These are phyloP conservation scores for Hypanus sabinus DNA, from an alignment of 2,113 vertebrate genomes.

Conservation along the genomic window DNA sequence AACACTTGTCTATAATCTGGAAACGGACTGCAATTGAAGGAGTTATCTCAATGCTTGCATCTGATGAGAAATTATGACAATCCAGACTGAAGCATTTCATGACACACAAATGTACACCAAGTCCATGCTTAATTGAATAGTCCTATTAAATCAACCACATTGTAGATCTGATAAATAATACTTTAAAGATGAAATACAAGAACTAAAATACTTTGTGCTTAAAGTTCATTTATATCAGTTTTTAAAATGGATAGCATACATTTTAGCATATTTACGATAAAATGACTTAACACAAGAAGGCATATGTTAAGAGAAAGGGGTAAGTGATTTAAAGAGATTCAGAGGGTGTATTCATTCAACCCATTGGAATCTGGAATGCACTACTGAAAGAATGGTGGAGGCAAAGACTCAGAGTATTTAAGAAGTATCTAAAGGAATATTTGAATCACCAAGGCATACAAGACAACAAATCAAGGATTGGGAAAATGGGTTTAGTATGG, in stretches of 20 bases:
- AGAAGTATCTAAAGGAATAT: too few species aligned
- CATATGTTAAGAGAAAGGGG: too few species aligned
- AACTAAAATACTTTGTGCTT: background rate
- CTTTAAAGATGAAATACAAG: slow-evolving; percentile 53
- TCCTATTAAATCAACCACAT: slow-evolving; percentile 53
- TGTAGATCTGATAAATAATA: slow-evolving; percentile 62
- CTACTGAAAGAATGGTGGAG: too few species aligned
- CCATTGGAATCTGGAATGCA: too few species aligned
- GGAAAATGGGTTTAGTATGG: too few species aligned
- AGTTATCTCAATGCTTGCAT: slow-evolving; percentile 78
- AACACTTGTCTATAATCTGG: slow-evolving; percentile 61
- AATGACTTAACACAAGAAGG: background rate
- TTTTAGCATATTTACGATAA: slow-evolving; percentile 7
- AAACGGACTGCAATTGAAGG: slow-evolving; percentile 80
- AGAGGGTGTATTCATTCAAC: background rate
- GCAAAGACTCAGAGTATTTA: too few species aligned
- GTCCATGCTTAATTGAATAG: slow-evolving; percentile 75
- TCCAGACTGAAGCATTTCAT: slow-evolving; percentile 77
- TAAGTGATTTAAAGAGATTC: too few species aligned
- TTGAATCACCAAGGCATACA: too few species aligned
- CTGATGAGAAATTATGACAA: slow-evolving; percentile 88
- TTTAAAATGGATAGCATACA: background rate
- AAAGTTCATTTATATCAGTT: slow-evolving; percentile 62
- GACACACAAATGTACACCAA: slow-evolving; percentile 69
- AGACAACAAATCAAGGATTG: too few species aligned